Base-by-base conservation (phyloP, 2,113 vertebrate species). In the Oxygymnocypris stewartii region DNA sequence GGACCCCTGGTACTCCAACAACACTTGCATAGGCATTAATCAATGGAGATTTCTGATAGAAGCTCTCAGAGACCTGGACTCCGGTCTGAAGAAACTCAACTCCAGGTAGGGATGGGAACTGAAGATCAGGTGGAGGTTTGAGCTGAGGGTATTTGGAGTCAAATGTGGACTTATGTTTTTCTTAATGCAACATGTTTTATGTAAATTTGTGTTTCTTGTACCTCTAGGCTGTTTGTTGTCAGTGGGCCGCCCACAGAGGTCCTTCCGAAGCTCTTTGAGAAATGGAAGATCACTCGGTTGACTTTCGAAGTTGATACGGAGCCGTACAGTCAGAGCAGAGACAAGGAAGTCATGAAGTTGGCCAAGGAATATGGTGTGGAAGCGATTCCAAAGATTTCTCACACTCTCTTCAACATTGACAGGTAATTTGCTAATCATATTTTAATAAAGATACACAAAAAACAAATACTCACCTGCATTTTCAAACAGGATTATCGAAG, bases 301-400 rank as follows among this genome's bases (percentile, higher is more conserved):
- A 94, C 92, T 0, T 95, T 93, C 0, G 93, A 96, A 84, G 91
- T 92, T 20, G 95, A 94, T 92, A 94, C 94, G 0, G 93, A 95
- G 88, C 94, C 94, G 2, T 91, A 92, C 47, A 89, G 93, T 44
- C 85, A 79, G 85, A 88, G 11, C 47, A 87, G 92, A 0, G 95
- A 96, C 67, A 47, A 90, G 0, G 80, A 84, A 0, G 86, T 94
- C 73, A 89, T 87, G 0, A 2, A 75, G 2, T 54, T 96, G 75
- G 93, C 94, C 1, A 69, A 92, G 71, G 89, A 88, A 49, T 88
- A 88, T 0, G 47, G 87, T 0, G 90, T 95, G 0, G 85, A 94
- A 82, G 93, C 95, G 85, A 71, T 93, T 35, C 92, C 89, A 86
- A 93, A 92, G 87, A 89, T 94, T 57, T 95, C 93, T 47, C 93